phyloP scores from a whole-genome alignment of 2,888 invertebrate species.

The Sclerodermus sp. region DNA sequence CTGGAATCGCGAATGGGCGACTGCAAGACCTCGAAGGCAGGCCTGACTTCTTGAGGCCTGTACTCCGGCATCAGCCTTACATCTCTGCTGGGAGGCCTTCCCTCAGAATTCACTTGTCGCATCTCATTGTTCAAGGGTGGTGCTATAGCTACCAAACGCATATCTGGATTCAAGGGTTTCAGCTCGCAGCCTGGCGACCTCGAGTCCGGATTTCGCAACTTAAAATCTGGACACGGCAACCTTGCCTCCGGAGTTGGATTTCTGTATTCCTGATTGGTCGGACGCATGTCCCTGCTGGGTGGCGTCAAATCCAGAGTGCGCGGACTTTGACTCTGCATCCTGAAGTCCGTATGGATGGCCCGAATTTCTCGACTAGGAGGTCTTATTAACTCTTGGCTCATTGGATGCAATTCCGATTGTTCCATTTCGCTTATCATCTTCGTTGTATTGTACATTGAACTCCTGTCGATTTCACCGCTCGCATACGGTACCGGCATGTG shows the following conservation, averaged over 20 bases:
- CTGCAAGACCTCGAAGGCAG: slow-evolving; percentile 31
- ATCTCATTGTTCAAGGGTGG: slow-evolving; percentile 20
- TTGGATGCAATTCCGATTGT: slow-evolving; percentile 21
- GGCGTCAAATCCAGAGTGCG: slow-evolving; percentile 29
- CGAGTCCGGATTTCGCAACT: slow-evolving; percentile 29
- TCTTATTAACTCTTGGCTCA: slow-evolving; percentile 23
- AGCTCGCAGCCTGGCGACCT: slow-evolving; percentile 38
- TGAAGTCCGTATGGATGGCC: slow-evolving; percentile 22
- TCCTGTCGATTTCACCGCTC: slow-evolving; percentile 35
- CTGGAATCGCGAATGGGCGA: slow-evolving; percentile 28
- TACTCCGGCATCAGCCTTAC: slow-evolving; percentile 29
- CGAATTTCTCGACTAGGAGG: slow-evolving; percentile 29
- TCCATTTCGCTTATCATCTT: slow-evolving; percentile 35
- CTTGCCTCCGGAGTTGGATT: slow-evolving; percentile 20
- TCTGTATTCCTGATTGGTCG: slow-evolving; percentile 23
- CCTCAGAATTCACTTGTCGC: slow-evolving; percentile 21
- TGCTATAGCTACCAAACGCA: slow-evolving; percentile 22
- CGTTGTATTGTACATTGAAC: slow-evolving; percentile 30
- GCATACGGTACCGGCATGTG: slow-evolving; percentile 18
- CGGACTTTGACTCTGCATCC: slow-evolving; percentile 30
- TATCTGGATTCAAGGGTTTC: slow-evolving; percentile 30
- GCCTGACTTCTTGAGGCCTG: slow-evolving; percentile 24
- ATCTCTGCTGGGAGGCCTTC: slow-evolving; percentile 33
- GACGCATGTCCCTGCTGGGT: slow-evolving; percentile 23
- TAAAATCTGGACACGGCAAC: slow-evolving; percentile 28